phyloP scores from a whole-genome alignment of 2,888 invertebrate species.

The Bombylius discolor region DNA sequence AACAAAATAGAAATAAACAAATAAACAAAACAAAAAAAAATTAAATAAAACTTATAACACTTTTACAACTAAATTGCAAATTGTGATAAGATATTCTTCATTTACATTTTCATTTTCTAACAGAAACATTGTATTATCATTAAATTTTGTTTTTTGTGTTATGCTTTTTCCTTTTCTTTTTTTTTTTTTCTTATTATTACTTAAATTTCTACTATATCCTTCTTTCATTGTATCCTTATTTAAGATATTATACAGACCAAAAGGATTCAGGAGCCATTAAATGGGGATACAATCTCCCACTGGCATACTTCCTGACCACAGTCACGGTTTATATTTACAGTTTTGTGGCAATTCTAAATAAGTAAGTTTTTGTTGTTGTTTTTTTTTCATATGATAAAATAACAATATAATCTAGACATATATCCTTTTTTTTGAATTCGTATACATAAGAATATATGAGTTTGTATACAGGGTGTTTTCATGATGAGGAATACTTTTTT shows the following conservation, averaged over 20 bases:
- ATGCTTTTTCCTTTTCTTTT: not conserved
- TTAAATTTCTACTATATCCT: not conserved
- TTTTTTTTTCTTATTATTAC: not conserved
- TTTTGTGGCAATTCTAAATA: slow-evolving; percentile 84
- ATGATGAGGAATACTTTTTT: too few species aligned
- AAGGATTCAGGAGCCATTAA: slow-evolving; percentile 27
- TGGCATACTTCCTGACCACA: slow-evolving; percentile 88
- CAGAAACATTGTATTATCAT: too few species aligned
- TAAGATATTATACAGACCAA: slow-evolving; percentile 31
- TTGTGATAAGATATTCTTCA: not conserved
- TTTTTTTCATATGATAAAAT: not conserved
- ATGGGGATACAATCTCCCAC: slow-evolving; percentile 67
- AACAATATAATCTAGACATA: too few species aligned
- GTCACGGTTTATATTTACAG: slow-evolving; percentile 86
- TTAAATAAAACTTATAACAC: not conserved
- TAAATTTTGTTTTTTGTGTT: too few species aligned
- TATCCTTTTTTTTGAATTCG: too few species aligned
- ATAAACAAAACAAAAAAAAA: too few species aligned
- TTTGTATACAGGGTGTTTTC: too few species aligned
- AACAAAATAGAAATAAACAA: not conserved
- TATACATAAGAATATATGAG: too few species aligned
- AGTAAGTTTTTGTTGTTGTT: slow-evolving; percentile 62
- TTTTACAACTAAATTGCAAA: not conserved
- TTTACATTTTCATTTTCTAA: not conserved
- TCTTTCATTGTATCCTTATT: slow-evolving; percentile 7